phyloP scores from a whole-genome alignment of 2,888 invertebrate species.

The Heliconius charithonia region DNA sequence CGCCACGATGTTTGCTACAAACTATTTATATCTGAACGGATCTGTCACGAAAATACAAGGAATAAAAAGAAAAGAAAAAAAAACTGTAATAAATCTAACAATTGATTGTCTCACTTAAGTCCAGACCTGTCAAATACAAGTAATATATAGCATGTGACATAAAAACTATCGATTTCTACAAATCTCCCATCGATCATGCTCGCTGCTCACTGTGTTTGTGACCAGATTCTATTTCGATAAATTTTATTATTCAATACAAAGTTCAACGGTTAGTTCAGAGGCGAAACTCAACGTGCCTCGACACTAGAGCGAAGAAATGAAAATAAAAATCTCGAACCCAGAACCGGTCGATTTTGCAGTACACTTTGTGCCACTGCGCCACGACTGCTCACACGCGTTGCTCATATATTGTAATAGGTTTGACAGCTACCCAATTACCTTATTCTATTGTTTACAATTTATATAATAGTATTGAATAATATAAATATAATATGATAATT shows the following conservation, averaged over 20 bases:
- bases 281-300: too few relatives aligned
- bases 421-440: too few relatives aligned
- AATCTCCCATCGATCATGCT: slow-evolving; percentile 1
- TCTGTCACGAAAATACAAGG: too few relatives aligned
- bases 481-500: background rate
- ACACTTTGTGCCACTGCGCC: too few relatives aligned
- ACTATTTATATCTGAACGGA: too few relatives aligned
- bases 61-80: background rate
- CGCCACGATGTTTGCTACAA: background rate
- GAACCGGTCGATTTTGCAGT: too few relatives aligned
- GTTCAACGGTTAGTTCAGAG: too few relatives aligned
- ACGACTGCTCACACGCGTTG: too few relatives aligned
- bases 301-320: too few relatives aligned
- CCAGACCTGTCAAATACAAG: slow-evolving; percentile 8
- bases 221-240: background rate
- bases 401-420: too few relatives aligned
- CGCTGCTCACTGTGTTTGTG: slow-evolving; percentile 2
- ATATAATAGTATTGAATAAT: background rate
- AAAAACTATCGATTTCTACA: slow-evolving; percentile 18
- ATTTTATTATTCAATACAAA: background rate
- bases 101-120: slow-evolving; percentile 9
- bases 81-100: background rate
- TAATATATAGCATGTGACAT: slow-evolving; percentile 14
- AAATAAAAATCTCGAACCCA: too few relatives aligned
- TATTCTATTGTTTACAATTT: background rate